Base-by-base conservation (phyloP, 2,113 vertebrate species). In the Setophaga coronata region DNA sequence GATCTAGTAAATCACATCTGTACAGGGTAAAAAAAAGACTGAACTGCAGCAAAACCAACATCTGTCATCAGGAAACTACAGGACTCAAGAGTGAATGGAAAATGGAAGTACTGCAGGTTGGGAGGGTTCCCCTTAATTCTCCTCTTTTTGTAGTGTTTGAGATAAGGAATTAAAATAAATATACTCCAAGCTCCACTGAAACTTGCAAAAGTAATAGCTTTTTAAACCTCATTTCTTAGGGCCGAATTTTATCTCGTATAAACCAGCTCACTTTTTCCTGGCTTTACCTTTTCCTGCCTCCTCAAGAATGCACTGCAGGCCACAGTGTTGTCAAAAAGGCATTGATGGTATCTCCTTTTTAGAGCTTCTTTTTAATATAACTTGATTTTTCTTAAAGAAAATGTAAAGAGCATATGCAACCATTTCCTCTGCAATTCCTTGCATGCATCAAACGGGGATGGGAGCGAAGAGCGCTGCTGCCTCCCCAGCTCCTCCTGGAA, bases 1-100 rank as follows among this genome's bases (percentile, higher is more conserved):
- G 86, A 85, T 85, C 61, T 83, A 85, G 67, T 71, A 73, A 96
- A 72, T 91, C 96, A 96, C 97, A 97, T 95, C 96, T 97, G 96
- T 71, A 85, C 17, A 45, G 81, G 53, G 40, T 15, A 16, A 40
- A 70, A 87, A 70, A 69, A 13, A 48, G 38, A 31, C 60, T 10
- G 86, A 96, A 72, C n/a, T 58, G 66, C 43, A 73, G 72, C 11
- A 4, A 92, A 90, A 74, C 78, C 60, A 96, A 40, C 96, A 90
- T 91, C 97, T 96, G 96, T 82, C 93, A 38, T 33, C 83, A 86
- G 74, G 67, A 95, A 84, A 89, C 48, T 6, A 4, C 5, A 38
- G 78, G 38, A 56, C 25, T 19, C 0, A 1, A 60, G 1, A 34
- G 6, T 3, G n/a, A 26, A 24, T 28, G 79, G 73, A 29, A 56